Evolutionary conservation across 2,113 vertebrate species (phyloP).

Genomic region (Oncorhynchus kisutch): DNA sequence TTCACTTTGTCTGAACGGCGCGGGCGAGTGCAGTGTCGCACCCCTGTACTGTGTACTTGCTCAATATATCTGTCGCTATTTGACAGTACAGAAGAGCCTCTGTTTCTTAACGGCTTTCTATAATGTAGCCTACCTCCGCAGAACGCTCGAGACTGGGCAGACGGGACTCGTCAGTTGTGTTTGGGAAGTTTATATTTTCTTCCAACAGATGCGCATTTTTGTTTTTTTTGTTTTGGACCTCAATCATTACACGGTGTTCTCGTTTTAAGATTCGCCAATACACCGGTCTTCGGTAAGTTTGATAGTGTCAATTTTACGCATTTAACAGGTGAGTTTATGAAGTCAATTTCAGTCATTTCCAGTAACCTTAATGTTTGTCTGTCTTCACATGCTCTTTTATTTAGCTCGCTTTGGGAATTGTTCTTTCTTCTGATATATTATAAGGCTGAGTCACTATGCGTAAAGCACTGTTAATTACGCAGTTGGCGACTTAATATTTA

Average conservation of each 20-base stretch:
- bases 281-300: constrained; percentile 60
- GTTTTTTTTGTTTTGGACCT: constrained; percentile 45
- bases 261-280: constrained; percentile 20
- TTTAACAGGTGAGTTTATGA: background rate
- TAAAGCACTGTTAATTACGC: background rate
- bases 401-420: background rate
- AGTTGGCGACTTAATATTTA: background rate
- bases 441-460: background rate
- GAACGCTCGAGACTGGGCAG: constrained; percentile 14
- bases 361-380: background rate
- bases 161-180: constrained; percentile 14
- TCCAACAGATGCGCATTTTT: constrained; percentile 10
- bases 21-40: constrained; percentile 38
- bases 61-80: constrained; percentile 8
- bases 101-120: background rate
- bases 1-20: constrained; percentile 57
- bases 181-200: constrained; percentile 21
- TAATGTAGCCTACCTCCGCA: background rate
- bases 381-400: background rate
- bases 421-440: background rate
- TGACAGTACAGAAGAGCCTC: constrained; percentile 8
- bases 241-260: background rate
- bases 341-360: background rate
- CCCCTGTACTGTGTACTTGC: constrained; percentile 16
- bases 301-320: background rate